Evolutionary conservation across 2,113 vertebrate species (phyloP), one percentile per base, ranked within the genome.

Genomic region (Paradoxurus hermaphroditus): DNA sequence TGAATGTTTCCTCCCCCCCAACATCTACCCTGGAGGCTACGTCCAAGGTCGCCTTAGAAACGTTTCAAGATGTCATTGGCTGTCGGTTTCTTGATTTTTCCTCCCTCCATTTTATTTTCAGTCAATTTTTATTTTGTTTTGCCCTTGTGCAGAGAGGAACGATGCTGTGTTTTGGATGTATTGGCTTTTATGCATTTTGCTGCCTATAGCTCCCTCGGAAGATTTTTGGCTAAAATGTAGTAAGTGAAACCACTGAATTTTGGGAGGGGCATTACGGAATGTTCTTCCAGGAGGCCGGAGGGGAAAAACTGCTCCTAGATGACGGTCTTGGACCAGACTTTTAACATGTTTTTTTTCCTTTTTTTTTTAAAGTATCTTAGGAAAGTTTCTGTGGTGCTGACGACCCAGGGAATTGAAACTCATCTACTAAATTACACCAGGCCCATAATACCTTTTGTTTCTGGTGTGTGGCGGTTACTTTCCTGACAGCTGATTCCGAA

Each of bases 101-200:
- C 88, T 41, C 9, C 13, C 31, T 53, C 53, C 25, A 0, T 90
- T 63, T 91, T 91, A 34, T 53, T 88, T 88, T 36, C 34, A 44
- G 56, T 18, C 77, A 77, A 4, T 67, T 91, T 94, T 96, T 86
- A 67, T 62, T 90, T 49, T 86, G 85, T 85, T 96, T 92, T 93
- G 82, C 53, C 94, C 75, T 89, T 49, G 82, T 56, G 75, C 53
- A 93, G 82, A 68, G 82, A 97, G 92, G 44, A 92, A 85, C 89
- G 41, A 78, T 5, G 15, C 44, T 93, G 49, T 78, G 85, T 59
- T 93, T 85, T 91, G 63, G 72, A 75, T 88, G 67, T 86, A 95
- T 67, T 94, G 85, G 68, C 36, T 93, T 77, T 86, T 75, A 89
- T 94, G 77, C 62, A 83, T 93, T 86, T 73, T 62, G 53, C 67